Evolutionary conservation across 2,888 invertebrate species (phyloP), one percentile per base, ranked within the genome.

Genomic region (Drosophila fungiperda): DNA sequence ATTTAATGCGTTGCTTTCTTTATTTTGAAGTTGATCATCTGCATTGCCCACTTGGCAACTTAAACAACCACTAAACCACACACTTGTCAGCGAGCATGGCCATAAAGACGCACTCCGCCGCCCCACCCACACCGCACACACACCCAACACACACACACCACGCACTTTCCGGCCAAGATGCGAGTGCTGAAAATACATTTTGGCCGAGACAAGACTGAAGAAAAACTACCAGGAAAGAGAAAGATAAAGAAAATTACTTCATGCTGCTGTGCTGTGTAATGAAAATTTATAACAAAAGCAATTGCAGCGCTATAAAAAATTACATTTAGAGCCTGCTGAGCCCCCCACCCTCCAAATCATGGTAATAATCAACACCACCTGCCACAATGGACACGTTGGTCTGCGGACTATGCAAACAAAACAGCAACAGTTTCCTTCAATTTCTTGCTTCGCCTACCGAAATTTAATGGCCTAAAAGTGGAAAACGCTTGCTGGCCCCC

Each of bases 291-390:
- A 85, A 80, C 75, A 74, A 83, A 80, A 80, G 78, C 90, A 78
- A 89, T 89, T 85, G 86, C 86, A 88, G 83, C 69, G 86, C 88
- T 68, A 88, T 89, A 89, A 85, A 15, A 85, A 85, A 80, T 78
- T 83, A 83, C 83, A 87, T 80, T 85, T 69, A 75, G 71, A 45
- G 45, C 45, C 45, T 45, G 71, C 76, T 35, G 36, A 33, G 68
- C 67, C 61, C 61, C 61, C 54, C 29, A 26, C 29, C 50, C 38
- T n/a, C 42, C 45, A 36, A 73, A 52, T 63, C 72, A 87, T 29
- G 29, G 29, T 87, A 87, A 84, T 82, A 84, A 76, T 83, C 82
- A 85, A 78, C 86, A 77, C 80, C 84, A 85, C 88, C 88, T 85
- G 84, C 76, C 64, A 64, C 64, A 68, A 38, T 40, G 52, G 49